Evolutionary conservation across 2,888 invertebrate genomes (phyloP), one percentile per base, ranked within the genome.

Genomic region (Apamea sordens): DNA sequence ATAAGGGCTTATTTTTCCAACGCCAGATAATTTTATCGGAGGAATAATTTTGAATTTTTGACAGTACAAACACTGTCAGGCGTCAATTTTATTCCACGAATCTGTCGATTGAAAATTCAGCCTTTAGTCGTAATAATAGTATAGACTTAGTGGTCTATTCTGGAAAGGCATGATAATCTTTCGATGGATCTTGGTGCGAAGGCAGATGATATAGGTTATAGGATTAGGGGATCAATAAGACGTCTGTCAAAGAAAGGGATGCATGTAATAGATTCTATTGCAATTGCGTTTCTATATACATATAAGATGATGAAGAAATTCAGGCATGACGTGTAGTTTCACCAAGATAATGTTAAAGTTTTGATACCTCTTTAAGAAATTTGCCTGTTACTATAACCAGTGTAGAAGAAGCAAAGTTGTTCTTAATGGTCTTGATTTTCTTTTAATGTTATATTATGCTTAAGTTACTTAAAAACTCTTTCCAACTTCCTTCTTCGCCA

Each of bases 391-490:
- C 13, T 24, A 74, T 56, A 50, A 15, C 28, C 1, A 65, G 10
- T 18, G 7, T 8, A 36, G 13, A 61, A 70, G 21, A 44, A 36
- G 15, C 5, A 24, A 85, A 59, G 65, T 71, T 73, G 59, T 76
- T 53, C 28, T 24, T 63, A 80, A 76, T 63, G 41, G 44, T 63
- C 21, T 73, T 53, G 44, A 47, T 74, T 74, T 70, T 41, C 28
- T 75, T 67, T 68, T 70, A 77, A 76, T 64, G 53, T 65, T 61
- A 24, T 80, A 76, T 72, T 70, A 73, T 70, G n/a, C n/a, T 63
- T 24, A 28, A 73, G 61, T 64, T 73, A 64, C 63, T 47, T 77
- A n/a, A 56, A 69, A 67, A 69, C 44, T 75, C 28, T 73, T 71
- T 70, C 28, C 47, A 64, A 61, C 50, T 80, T 79, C 63, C 24